phyloP scores from a whole-genome alignment of 2,888 invertebrate genomes.

The Pilophorus perplexus region DNA sequence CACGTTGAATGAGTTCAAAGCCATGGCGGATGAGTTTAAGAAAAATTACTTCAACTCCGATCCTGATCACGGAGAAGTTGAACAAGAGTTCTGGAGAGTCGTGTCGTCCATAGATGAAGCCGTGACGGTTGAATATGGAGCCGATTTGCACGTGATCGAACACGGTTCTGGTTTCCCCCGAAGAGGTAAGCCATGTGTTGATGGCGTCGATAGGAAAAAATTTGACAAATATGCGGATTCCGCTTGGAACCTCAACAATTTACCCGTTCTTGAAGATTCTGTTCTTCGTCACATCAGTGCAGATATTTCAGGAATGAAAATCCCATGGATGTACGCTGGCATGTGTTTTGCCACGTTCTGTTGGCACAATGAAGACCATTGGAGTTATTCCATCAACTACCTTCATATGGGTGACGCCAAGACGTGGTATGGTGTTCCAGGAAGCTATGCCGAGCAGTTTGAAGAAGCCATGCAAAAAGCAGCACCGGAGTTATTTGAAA shows the following conservation, averaged over 20 bases:
- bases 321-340: slow-evolving; percentile 99
- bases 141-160: slow-evolving; percentile 96
- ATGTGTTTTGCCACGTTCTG: slow-evolving; percentile 99
- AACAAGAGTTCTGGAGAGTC: slow-evolving; percentile 97
- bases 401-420: slow-evolving; percentile 99
- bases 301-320: slow-evolving; percentile 89
- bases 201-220: slow-evolving; percentile 28
- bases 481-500: slow-evolving; percentile 93
- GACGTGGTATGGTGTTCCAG: slow-evolving; percentile 97
- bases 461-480: slow-evolving; percentile 92
- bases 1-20: slow-evolving; percentile 92
- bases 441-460: slow-evolving; percentile 85
- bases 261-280: slow-evolving; percentile 88
- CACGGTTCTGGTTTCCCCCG: slow-evolving; percentile 97
- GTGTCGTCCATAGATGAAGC: slow-evolving; percentile 95
- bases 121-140: slow-evolving; percentile 97
- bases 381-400: slow-evolving; percentile 99
- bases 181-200: slow-evolving; percentile 30
- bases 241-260: slow-evolving; percentile 96
- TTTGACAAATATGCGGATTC: slow-evolving; percentile 70
- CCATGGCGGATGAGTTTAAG: slow-evolving; percentile 99
- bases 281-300: slow-evolving; percentile 94
- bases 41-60: slow-evolving; percentile 96
- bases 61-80: slow-evolving; percentile 83
- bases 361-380: slow-evolving; percentile 99